These are phyloP conservation scores for Typhlichthys eigenmanni DNA, from an alignment of 2,797 vertebrate species.

Conservation along the genomic window DNA sequence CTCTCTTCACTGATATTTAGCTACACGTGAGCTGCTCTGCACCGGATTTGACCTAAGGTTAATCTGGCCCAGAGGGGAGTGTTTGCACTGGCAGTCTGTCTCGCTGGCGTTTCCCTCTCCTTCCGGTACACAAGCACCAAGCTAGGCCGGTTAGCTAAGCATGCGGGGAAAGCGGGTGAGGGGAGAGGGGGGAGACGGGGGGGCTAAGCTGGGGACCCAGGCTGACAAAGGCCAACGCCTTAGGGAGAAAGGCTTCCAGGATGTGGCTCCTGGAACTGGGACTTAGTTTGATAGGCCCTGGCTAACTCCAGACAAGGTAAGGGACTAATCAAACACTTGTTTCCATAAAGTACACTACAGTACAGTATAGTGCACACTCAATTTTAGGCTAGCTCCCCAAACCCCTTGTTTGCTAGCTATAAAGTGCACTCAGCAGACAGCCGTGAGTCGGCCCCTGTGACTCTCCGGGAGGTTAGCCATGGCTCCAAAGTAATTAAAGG, in stretches of 20 bases:
- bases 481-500: constrained; percentile 80
- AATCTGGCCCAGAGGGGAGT: constrained; percentile 77
- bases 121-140: constrained; percentile 47
- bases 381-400: constrained; percentile 62
- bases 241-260: constrained; percentile 56
- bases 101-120: constrained; percentile 36
- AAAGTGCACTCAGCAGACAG: constrained; percentile 71
- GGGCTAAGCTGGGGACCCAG: constrained; percentile 49
- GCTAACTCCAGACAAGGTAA: constrained; percentile 75
- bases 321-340: constrained; percentile 69
- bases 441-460: constrained; percentile 66
- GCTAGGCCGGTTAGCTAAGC: constrained; percentile 61
- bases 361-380: constrained; percentile 31
- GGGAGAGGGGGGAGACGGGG: too few relatives aligned
- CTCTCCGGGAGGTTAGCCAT: constrained; percentile 74
- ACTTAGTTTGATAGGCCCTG: constrained; percentile 66
- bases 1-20: constrained; percentile 66
- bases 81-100: constrained; percentile 51
- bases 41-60: constrained; percentile 73
- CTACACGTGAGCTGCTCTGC: constrained; percentile 66
- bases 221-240: constrained; percentile 66
- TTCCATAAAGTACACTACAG: constrained; percentile 48
- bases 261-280: constrained; percentile 55
- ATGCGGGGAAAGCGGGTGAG: not conserved
- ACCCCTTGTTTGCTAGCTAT: constrained; percentile 68